phyloP scores from a whole-genome alignment of 2,888 invertebrate species.

The Parnassius glacialis region DNA sequence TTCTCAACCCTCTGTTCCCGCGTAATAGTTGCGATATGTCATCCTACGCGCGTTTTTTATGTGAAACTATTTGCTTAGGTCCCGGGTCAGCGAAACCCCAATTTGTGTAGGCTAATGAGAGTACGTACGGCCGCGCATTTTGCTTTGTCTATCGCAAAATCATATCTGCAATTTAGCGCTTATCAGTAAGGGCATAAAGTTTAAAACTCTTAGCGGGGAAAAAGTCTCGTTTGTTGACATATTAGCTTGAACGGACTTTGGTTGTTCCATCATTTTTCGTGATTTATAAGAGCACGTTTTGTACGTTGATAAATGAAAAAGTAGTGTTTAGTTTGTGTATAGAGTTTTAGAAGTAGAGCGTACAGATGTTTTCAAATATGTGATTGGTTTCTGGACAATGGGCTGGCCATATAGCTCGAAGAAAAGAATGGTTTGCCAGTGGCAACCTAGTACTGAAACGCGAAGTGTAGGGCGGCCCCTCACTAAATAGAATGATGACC shows the following conservation, averaged over 20 bases:
- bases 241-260: background rate
- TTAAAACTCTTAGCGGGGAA: background rate
- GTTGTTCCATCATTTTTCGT: constrained; percentile 4
- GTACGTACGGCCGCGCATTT: constrained; percentile 7
- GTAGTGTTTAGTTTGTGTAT: background rate
- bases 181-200: background rate
- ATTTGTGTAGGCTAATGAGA: constrained; percentile 31
- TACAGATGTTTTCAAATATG: background rate
- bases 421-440: no score
- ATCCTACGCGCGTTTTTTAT: constrained; percentile 28
- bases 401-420: no score
- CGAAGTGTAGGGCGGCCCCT: no score
- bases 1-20: background rate
- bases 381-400: background rate
- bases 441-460: no score
- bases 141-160: background rate
- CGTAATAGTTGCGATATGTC: constrained; percentile 25
- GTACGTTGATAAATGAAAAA: background rate
- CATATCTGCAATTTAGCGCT: constrained; percentile 11
- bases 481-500: no score
- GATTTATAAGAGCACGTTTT: constrained; percentile 10
- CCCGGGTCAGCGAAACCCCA: constrained; percentile 27
- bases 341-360: no score
- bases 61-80: constrained; percentile 29
- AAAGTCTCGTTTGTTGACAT: background rate